Percentiles rank a stretch among this genome's conserved stretches.
Evolutionary conservation across 1,140 invertebrate genomes (phyloP).

Genomic region (Cotesia typhae): DNA sequence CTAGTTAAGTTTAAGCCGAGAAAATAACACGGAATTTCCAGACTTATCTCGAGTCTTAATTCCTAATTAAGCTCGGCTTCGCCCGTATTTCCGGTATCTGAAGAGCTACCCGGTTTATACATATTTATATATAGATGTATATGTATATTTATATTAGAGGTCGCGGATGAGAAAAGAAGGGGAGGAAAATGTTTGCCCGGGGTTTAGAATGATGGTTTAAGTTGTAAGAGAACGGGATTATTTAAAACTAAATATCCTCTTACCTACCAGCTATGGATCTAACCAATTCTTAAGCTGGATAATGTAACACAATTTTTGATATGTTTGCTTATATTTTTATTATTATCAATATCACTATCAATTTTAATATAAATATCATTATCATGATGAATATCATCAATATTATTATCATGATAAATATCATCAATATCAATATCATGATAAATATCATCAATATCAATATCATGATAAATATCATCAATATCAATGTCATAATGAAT

Average conservation of each 20-base stretch:
- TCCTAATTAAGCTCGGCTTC: conserved; percentile 46
- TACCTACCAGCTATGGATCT: background rate
- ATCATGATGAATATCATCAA: background rate
- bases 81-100: background rate
- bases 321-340: background rate
- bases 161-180: too few species aligned
- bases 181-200: background rate
- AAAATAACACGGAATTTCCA: conserved; percentile 23
- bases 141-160: too few species aligned
- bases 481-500: too few species aligned
- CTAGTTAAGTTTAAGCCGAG: background rate
- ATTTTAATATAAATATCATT: background rate
- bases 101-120: too few species aligned
- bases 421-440: too few species aligned
- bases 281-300: conserved; percentile 20
- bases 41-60: conserved; percentile 43
- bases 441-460: too few species aligned
- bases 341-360: background rate
- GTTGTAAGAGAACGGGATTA: background rate
- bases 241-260: background rate
- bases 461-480: too few species aligned
- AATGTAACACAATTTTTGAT: conserved; percentile 44
- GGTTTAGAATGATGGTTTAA: background rate
- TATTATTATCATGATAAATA: too few species aligned
- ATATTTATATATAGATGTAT: too few species aligned